phyloP scores from a whole-genome alignment of 35 echinoderm and acorn worm species.

The Lytechinus pictus region DNA sequence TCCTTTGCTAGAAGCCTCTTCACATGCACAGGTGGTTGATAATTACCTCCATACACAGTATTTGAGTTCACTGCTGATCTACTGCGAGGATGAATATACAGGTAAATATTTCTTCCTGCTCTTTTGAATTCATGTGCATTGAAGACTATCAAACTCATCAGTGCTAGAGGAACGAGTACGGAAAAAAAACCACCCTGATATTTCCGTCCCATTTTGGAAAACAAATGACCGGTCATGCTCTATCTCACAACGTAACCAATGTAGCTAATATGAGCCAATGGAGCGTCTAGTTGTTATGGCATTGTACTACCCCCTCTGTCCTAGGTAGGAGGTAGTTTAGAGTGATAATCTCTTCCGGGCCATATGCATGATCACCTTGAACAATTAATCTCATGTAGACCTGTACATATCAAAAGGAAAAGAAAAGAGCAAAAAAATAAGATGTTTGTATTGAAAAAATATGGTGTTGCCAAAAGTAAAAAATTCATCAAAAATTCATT shows the following conservation, averaged over 20 bases:
- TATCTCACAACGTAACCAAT: not conserved
- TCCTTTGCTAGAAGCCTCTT: not conserved
- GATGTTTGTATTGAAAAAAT: not conserved
- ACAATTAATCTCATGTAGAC: not conserved
- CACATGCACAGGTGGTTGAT: not conserved
- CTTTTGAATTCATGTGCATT: slow-evolving; percentile 8
- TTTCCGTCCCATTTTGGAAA: not conserved
- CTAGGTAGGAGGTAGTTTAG: not conserved
- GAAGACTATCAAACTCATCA: slow-evolving; percentile 28
- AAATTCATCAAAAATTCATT: too few species aligned
- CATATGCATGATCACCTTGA: not conserved
- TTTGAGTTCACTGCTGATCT: not conserved
- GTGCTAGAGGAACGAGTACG: slow-evolving; percentile 19
- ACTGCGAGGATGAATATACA: not conserved
- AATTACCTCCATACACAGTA: not conserved
- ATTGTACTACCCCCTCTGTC: not conserved
- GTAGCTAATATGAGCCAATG: not conserved
- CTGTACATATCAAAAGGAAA: not conserved
- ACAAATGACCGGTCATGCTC: not conserved
- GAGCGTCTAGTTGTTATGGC: not conserved
- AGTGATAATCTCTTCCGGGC: not conserved
- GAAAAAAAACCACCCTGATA: slow-evolving; percentile 14
- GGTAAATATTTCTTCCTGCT: slow-evolving; percentile 3
- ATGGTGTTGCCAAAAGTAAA: too few species aligned
- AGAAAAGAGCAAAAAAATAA: not conserved